Conservation (phyloP, 1,140 invertebrate genomes). For the Helicoverpa armigera region DNA sequence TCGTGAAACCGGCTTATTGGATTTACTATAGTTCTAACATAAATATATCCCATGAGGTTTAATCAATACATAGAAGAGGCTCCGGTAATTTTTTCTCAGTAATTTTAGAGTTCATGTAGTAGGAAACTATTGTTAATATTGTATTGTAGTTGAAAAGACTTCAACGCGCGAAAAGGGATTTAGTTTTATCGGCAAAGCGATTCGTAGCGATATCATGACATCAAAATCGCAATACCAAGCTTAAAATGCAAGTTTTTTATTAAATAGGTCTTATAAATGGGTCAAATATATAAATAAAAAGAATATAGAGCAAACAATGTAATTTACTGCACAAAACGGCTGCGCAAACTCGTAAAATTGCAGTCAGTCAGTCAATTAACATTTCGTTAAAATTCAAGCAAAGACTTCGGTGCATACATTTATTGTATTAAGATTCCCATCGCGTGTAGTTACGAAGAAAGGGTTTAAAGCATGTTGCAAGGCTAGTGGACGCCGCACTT, state of each 20-base stretch:
- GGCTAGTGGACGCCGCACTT: slow-evolving; percentile 34
- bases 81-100: no score
- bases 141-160: slow-evolving; percentile 38
- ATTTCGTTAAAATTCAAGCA: slow-evolving; percentile 39
- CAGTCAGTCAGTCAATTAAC: not conserved
- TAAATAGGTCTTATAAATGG: no score
- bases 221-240: no score
- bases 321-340: not conserved
- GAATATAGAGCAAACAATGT: no score
- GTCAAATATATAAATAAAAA: no score
- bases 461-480: slow-evolving; percentile 53
- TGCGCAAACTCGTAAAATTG: slow-evolving; percentile 1
- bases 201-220: no score
- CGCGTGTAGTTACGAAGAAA: slow-evolving; percentile 48
- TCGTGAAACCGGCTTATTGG: not conserved
- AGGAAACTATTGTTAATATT: no score
- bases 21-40: not conserved
- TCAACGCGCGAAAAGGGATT: slow-evolving; percentile 47
- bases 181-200: not conserved
- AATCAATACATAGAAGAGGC: no score
- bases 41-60: no score
- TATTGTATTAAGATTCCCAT: slow-evolving; percentile 38
- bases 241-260: no score
- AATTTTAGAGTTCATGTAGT: no score
- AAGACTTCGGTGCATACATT: not conserved